Evolutionary conservation across 2,113 vertebrate genomes (phyloP), one percentile per base, ranked within the genome.

Genomic region (Heteronetta atricapilla): DNA sequence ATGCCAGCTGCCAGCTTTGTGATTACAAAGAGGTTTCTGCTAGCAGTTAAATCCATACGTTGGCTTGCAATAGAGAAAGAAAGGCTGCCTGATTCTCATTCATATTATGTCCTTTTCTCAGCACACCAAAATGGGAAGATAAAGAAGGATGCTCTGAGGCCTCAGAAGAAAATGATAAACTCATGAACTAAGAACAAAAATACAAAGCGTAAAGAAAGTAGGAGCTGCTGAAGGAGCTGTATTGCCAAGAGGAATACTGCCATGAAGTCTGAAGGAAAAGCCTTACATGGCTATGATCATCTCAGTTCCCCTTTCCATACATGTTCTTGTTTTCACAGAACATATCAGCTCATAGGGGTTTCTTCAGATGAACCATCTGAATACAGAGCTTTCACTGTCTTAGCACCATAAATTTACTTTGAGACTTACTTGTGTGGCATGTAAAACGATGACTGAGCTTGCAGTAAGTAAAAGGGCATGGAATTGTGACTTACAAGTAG

Each of bases 21-120:
- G 50, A 87, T 95, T 91, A 78, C 77, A 89, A 93, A 90, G 66
- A 82, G 26, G 23, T 70, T 96, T 87, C 67, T 94, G 58, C 36
- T 84, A 94, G 86, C 63, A 88, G 70, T 91, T 56, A 23, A 31
- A 60, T 91, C 72, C 59, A 46, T 78, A 89, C 31, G 25, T 60
- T 48, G 75, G 60, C 56, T 81, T 92, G n/a, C 40, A 86, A 83
- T 28, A 91, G 22, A 60, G 17, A 6, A 20, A 91, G 79, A 80
- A 66, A 11, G 23, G 15, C 21, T 89, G 21, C 40, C 84, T 17
- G 8, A 72, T 83, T 58, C 46, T 55, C 40, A 60, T 80, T 70
- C 17, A 36, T 14, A 36, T 7, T 26, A 78, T 78, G 50, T 36
- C 58, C 20, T 38, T 68, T 77, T 75, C 1, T 1, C 18, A 69